Base-by-base conservation (phyloP, 2,888 invertebrate species). In the Caenorhabditis sulstoni region DNA sequence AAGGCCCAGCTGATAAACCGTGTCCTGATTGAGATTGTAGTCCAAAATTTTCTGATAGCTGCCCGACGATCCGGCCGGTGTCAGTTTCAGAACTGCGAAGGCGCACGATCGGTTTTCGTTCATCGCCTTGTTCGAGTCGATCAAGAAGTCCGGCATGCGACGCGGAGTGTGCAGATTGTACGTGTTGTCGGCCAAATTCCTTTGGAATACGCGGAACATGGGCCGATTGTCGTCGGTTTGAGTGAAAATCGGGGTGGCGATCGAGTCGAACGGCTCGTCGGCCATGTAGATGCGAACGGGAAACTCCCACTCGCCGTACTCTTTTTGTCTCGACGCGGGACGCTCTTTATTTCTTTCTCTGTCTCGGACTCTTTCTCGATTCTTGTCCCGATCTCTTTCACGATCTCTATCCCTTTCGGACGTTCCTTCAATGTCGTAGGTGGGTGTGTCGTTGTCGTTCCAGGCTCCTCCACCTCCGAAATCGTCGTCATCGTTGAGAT, bases 51-150 rank as follows among this genome's bases (percentile, higher is more conserved):
- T 58, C 1, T 35, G 29, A 44, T 61, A 77, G 20, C 39, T 49
- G 1, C n/a, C 20, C 3, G 55, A 57, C 8, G 20, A 35, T 3
- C 50, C 47, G 14, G 39, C 11, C 12, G 70, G 23, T 1, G 41
- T 22, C n/a, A 78, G 20, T 41, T 59, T 70, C 3, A 78, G 20
- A 3, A 73, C 78, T 18, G 78, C 61, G 20, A 78, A 67, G 9
- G 62, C 35, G 47, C 78, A 78, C 8, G 71, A 47, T 23, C 50
- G 20, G 8, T 41, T 62, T 3, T 49, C 16, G 23, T 71, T 78
- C 62, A 78, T 66, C 2, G 78, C 78, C 8, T 50, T 49, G 22
- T 67, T 61, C 12, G 73, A 73, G 18, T 66, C 62, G 1, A 57
- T 50, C 0, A 78, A 29, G 52, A 78, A 78, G 2, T 49, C 45